Base-by-base conservation (phyloP, 2,888 invertebrate genomes). In the Platycnemis pennipes region DNA sequence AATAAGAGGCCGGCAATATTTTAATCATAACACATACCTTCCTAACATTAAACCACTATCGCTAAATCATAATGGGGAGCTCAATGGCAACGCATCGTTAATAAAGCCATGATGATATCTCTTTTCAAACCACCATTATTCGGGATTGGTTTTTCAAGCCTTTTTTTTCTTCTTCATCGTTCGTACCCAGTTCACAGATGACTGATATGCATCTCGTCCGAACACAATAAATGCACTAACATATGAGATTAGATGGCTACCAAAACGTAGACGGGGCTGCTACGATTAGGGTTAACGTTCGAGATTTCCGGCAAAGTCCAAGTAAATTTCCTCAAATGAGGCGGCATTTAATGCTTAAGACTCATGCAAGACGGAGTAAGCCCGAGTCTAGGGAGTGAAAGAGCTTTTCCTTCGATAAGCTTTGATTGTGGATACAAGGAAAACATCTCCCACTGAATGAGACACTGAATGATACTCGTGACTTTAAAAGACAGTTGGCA, bases 221-320 rank as follows among this genome's bases (percentile, higher is more conserved):
- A 77, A 37, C 77, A 77, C 77, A 37, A 77, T 77, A 77, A 77
- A 77, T 77, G 77, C 77, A 77, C 77, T 16, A 37, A 31, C 31
- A 77, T 13, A 16, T 26, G 37, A 77, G 77, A 77, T 4, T 8
- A 46, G 19, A 26, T 26, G 46, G 11, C 8, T 26, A n/a, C n/a
- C n/a, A n/a, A n/a, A n/a, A n/a, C n/a, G 87, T 19, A 87, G 87
- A 87, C 46, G 87, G 87, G 87, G 45, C 87, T 26, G n/a, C 45
- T 87, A n/a, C 44, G 87, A 87, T 87, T 87, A 87, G 46, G 46
- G 87, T 87, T 87, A 87, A 87, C 87, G 87, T 46, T 87, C 37
- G 87, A 46, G 45, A 46, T 46, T 87, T 87, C 46, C 87, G 45
- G 87, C 45, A 46, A n/a, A 26, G 45, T n/a, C 4, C 87, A 87